Evolutionary conservation across 1,140 invertebrate species (phyloP).

Genomic region (Leptinotarsa undecemlineata): DNA sequence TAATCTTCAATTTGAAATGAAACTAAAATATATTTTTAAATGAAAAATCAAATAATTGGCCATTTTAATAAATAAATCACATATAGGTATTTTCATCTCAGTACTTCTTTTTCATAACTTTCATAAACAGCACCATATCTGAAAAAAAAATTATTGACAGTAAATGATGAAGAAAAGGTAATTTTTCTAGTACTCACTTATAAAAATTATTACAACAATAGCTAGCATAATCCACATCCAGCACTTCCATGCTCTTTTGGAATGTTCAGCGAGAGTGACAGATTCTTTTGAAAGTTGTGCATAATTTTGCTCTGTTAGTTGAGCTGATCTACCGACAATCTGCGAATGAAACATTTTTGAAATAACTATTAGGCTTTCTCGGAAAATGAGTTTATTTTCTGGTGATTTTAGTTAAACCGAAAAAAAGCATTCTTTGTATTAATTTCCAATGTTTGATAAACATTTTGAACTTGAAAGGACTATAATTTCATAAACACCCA

Average conservation of each 20-base stretch:
- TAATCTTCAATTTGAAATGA: no score
- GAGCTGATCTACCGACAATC: constrained; percentile 74
- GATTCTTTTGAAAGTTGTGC: constrained; percentile 78
- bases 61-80: background rate
- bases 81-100: background rate
- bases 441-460: no score
- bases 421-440: no score
- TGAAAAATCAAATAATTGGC: background rate
- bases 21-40: background rate
- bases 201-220: constrained; percentile 82
- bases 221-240: constrained; percentile 91
- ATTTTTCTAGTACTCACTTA: constrained; percentile 66
- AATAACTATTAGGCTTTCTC: no score
- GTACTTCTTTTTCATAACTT: constrained; percentile 67
- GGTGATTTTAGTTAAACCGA: no score
- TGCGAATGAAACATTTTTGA: constrained; percentile 42
- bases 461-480: no score
- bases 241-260: constrained; percentile 85
- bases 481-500: no score
- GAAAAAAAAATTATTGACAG: constrained; percentile 51
- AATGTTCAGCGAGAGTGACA: constrained; percentile 81
- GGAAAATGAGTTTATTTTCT: no score
- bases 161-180: background rate
- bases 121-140: constrained; percentile 84
- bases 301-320: constrained; percentile 79